These are phyloP conservation scores for Antigone vipio DNA, from an alignment of 2,113 vertebrate genomes.

Conservation along the genomic window DNA sequence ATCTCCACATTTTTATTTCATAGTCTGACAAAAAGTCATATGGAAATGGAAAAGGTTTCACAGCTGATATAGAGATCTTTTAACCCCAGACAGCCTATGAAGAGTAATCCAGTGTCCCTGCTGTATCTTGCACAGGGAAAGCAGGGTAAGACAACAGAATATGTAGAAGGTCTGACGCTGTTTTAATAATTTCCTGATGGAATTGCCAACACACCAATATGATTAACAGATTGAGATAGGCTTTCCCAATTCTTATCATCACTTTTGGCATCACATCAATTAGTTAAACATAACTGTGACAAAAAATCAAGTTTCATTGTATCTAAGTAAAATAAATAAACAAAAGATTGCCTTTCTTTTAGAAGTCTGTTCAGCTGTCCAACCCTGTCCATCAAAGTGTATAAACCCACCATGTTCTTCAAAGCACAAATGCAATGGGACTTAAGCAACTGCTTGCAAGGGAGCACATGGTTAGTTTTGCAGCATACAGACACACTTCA, in stretches of 20 bases:
- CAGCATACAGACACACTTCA: not conserved
- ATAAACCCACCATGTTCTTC: not conserved
- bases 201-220: constrained; percentile 14
- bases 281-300: not conserved
- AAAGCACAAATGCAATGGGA: not conserved
- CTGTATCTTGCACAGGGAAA: not conserved
- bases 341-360: not conserved
- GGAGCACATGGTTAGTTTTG: not conserved
- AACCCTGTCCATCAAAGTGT: not conserved
- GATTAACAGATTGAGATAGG: not conserved
- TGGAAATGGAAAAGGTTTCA: not conserved
- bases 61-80: not conserved
- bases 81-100: not conserved
- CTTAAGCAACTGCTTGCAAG: not conserved
- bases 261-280: constrained; percentile 4
- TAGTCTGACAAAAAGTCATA: not conserved
- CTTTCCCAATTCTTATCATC: not conserved
- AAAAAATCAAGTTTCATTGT: not conserved
- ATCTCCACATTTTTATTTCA: not conserved
- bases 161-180: not conserved
- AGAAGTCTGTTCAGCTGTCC: not conserved
- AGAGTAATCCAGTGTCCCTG: not conserved
- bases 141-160: not conserved
- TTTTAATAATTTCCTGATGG: constrained; percentile 15
- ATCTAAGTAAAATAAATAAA: constrained; percentile 7